These are phyloP conservation scores for Drosophila quinaria DNA, from an alignment of 2,888 invertebrate genomes.

Conservation along the genomic window DNA sequence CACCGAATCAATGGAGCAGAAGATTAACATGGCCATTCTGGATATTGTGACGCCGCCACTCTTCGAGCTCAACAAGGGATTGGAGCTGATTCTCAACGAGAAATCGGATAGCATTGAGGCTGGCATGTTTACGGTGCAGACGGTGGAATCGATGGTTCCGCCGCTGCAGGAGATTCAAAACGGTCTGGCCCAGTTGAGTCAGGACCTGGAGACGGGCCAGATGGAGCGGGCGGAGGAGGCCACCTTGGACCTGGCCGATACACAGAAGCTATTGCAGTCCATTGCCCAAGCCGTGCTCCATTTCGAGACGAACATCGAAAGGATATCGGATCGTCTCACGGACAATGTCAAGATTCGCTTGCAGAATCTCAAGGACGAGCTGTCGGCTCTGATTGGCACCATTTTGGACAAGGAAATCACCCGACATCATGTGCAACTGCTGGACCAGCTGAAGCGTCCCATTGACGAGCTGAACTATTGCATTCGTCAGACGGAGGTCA, in stretches of 20 bases:
- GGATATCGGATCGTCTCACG: constrained; percentile 74
- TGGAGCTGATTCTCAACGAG: constrained; percentile 86
- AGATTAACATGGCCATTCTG: constrained; percentile 88
- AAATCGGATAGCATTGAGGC: constrained; percentile 78
- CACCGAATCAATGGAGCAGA: constrained; percentile 83
- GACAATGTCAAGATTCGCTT: constrained; percentile 80
- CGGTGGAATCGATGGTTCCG: constrained; percentile 86
- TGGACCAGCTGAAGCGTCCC: constrained; percentile 87
- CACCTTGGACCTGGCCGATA: constrained; percentile 83
- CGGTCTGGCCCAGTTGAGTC: constrained; percentile 86
- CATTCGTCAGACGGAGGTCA: constrained; percentile 85
- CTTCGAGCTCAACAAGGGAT: constrained; percentile 88
- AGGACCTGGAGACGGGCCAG: constrained; percentile 85
- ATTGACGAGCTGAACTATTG: constrained; percentile 86
- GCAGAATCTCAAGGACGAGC: constrained; percentile 86
- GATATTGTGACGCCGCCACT: constrained; percentile 89
- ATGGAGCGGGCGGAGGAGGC: constrained; percentile 80
- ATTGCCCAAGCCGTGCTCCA: constrained; percentile 85
- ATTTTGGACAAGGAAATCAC: constrained; percentile 86
- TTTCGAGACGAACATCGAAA: constrained; percentile 85
- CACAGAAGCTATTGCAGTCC: constrained; percentile 85
- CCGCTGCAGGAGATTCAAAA: constrained; percentile 88
- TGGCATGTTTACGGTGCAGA: constrained; percentile 85
- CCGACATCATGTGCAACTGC: constrained; percentile 85
- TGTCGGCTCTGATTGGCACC: constrained; percentile 87